These are phyloP conservation scores for Lagocephalus sceleratus DNA, from an alignment of 2,797 vertebrate genomes.

Conservation along the genomic window DNA sequence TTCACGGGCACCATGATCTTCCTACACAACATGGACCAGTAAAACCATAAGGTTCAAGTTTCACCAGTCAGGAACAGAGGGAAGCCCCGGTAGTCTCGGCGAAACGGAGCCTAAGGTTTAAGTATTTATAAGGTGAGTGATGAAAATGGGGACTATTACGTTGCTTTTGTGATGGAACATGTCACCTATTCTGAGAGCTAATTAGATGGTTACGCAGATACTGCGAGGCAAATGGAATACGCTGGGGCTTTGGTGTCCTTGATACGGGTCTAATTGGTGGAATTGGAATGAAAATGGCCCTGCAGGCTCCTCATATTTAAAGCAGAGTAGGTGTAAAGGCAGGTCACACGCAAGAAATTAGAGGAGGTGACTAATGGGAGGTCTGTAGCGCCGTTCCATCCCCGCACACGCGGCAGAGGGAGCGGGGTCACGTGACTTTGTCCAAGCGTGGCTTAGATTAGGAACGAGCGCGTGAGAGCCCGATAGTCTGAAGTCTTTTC, in stretches of 20 bases:
- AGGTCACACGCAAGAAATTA: conserved; percentile 62
- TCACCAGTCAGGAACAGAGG: too few species aligned
- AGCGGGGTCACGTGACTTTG: too few species aligned
- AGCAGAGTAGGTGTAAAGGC: conserved; percentile 72
- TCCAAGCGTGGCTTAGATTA: too few species aligned
- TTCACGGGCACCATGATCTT: too few species aligned
- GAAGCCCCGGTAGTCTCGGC: too few species aligned
- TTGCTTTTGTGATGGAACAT: not conserved
- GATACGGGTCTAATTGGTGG: conserved; percentile 62
- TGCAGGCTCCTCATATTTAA: conserved; percentile 71
- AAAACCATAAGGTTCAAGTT: too few species aligned
- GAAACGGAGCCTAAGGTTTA: too few species aligned
- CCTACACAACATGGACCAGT: too few species aligned
- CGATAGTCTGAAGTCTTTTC: too few species aligned
- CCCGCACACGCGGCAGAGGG: conserved; percentile 2
- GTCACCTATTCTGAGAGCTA: conserved; percentile 3
- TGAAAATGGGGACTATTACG: not conserved
- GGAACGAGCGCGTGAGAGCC: too few species aligned
- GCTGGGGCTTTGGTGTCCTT: conserved; percentile 63
- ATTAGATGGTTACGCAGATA: conserved; percentile 37
- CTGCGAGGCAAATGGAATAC: conserved; percentile 30
- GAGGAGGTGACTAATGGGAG: conserved; percentile 48
- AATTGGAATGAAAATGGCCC: conserved; percentile 56
- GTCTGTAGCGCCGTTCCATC: conserved; percentile 6
- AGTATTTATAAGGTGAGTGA: too few species aligned